Percentiles rank a stretch among this genome's conserved stretches.
Evolutionary conservation across 2,797 vertebrate genomes (phyloP).

Genomic region (Thaleichthys pacificus): DNA sequence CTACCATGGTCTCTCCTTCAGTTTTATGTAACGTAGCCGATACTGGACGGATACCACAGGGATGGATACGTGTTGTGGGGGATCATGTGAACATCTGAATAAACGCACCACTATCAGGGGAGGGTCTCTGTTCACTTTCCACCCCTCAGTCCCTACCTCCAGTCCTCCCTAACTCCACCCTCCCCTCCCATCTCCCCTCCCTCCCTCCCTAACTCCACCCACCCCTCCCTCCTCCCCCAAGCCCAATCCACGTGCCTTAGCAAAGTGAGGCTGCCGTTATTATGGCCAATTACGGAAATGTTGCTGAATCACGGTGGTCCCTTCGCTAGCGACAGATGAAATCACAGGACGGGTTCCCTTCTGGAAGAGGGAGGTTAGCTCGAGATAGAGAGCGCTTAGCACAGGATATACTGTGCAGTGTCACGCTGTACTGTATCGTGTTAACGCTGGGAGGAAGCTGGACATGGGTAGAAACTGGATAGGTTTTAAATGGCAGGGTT

Average conservation of each 20-base stretch:
- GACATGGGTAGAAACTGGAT: too few species aligned
- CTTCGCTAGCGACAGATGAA: slow-evolving; percentile 31
- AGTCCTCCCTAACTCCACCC: slow-evolving; percentile 5
- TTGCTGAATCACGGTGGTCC: slow-evolving; percentile 33
- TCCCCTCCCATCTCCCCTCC: slow-evolving; percentile 9
- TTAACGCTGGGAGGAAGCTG: too few species aligned
- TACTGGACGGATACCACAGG: not conserved
- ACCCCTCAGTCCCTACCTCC: slow-evolving; percentile 5
- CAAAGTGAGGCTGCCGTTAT: slow-evolving; percentile 46
- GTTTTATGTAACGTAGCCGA: not conserved
- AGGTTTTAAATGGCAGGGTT: not conserved
- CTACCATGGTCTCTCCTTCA: not conserved
- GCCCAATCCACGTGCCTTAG: slow-evolving; percentile 21
- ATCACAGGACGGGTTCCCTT: not conserved
- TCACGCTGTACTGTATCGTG: too few species aligned
- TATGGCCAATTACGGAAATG: slow-evolving; percentile 49
- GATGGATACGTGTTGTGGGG: not conserved
- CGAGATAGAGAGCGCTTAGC: not conserved
- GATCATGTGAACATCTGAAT: not conserved
- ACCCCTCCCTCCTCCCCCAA: slow-evolving; percentile 14
- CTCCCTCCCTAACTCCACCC: not conserved
- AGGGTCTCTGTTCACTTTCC: slow-evolving; percentile 27
- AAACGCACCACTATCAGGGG: not conserved
- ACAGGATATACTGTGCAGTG: not conserved
- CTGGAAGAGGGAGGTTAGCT: not conserved